These are phyloP conservation scores for Paratrypauchen microcephalus DNA, from an alignment of 2,797 vertebrate species.

Conservation along the genomic window DNA sequence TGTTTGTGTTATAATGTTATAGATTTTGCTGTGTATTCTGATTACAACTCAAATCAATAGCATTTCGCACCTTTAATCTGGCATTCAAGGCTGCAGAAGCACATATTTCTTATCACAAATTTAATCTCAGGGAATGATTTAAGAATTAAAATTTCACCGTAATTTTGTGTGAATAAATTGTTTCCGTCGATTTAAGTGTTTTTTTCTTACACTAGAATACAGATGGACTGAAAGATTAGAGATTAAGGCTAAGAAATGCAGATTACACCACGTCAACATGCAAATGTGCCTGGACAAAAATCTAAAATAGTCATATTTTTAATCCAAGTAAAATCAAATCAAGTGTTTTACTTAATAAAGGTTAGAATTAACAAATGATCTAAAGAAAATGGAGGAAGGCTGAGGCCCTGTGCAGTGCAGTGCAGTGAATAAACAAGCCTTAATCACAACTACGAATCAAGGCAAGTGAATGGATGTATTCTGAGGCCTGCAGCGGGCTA, in stretches of 20 bases:
- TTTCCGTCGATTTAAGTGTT: slow-evolving; percentile 16
- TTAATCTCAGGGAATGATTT: slow-evolving; percentile 2
- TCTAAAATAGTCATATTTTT: slow-evolving; percentile 6
- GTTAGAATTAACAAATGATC: slow-evolving; percentile 22
- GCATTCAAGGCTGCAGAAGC: slow-evolving; percentile 6
- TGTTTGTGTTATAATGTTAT: slow-evolving; percentile 25
- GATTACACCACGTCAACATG: slow-evolving; percentile 21
- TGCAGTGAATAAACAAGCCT: slow-evolving; percentile 22
- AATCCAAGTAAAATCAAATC: neutral
- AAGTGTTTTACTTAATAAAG: slow-evolving; percentile 9
- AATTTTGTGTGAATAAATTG: slow-evolving; percentile 13
- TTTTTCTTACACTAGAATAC: slow-evolving; percentile 12
- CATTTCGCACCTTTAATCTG: neutral
- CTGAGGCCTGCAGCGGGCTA: slow-evolving; percentile 13
- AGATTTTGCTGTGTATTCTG: slow-evolving; percentile 4
- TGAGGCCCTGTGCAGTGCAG: slow-evolving; percentile 64
- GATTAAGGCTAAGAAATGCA: slow-evolving; percentile 35
- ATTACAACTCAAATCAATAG: slow-evolving; percentile 7
- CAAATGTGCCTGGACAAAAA: slow-evolving; percentile 20
- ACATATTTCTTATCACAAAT: slow-evolving; percentile 11
- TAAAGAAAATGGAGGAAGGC: slow-evolving; percentile 40
- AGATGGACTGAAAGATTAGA: slow-evolving; percentile 23
- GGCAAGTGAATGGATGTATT: slow-evolving; percentile 21
- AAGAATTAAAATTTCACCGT: slow-evolving; percentile 3
- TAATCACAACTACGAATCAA: slow-evolving; percentile 7